Base-by-base conservation (phyloP, 2,888 invertebrate genomes). In the Drosophila vallismaia region DNA sequence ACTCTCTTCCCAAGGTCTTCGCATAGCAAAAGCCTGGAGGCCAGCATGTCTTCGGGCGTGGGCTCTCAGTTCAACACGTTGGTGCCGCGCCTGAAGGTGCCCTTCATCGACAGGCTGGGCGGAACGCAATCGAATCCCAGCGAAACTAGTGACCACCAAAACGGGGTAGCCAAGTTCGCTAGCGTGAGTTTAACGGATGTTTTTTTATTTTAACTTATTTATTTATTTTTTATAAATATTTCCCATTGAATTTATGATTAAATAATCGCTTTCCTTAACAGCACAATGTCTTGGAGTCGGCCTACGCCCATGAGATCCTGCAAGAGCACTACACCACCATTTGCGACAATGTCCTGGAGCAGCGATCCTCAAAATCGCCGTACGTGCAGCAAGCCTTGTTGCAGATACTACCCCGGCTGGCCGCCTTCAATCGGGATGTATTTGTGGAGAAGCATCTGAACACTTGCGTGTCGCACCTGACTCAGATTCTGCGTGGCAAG, bases 361-460 rank as follows among this genome's bases (percentile, higher is more conserved):
- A 97, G 86, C 94, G 96, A 63, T 92, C 93, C 54, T 94, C 95
- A 0, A 94, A 95, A 80, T 96, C 95, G 53, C 92, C 94, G 4
- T 95, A 96, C 89, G 96, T 98, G 24, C 98, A 98, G 79, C 96
- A 97, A 88, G 95, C 96, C 0, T 92, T 99, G 10, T 93, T 99
- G 62, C 95, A 95, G 40, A 94, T 99, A 50, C 93, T 99, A 67
- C 99, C 99, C 0, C 94, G 98, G 75, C 92, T 99, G 54, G 98
- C 98, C 5, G 97, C 98, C n/a, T 98, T 99, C 87, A 95, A 97
- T 90, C 95, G 95, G 67, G 94, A 95, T 5, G 93, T 94, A 62
- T 99, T 98, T 89, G 94, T 95, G 0, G 93, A 93, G 62, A 94
- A 95, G 77, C 95, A 97, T 91, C 92, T 97, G 0, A 93, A 93